Percentiles rank a stretch among this genome's conserved stretches.
phyloP scores from a whole-genome alignment of 2,888 invertebrate species.

The Melipona bicolor region DNA sequence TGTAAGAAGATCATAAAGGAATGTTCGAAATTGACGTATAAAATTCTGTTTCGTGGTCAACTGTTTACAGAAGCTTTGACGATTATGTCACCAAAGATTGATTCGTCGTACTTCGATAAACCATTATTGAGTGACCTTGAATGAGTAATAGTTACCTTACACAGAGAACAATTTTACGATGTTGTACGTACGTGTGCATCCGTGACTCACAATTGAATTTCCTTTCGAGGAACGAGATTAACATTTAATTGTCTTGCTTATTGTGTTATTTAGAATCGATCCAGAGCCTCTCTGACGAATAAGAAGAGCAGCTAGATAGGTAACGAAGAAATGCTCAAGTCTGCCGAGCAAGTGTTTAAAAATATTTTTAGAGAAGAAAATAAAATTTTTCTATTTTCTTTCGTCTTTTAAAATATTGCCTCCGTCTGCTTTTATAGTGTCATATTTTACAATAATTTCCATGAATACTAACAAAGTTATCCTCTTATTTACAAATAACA shows the following conservation, averaged over 20 bases:
- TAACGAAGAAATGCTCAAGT: neutral
- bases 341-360: neutral
- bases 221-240: neutral
- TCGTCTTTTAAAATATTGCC: no score
- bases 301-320: neutral
- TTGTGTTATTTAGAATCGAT: neutral
- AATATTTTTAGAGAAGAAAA: neutral
- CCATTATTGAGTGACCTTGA: neutral
- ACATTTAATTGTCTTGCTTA: neutral
- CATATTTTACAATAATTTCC: no score
- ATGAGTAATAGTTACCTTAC: no score
- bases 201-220: slow-evolving; percentile 8
- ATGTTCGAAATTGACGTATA: neutral
- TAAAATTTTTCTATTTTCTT: neutral
- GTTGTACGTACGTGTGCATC: neutral
- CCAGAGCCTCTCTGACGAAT: neutral
- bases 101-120: neutral
- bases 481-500: no score
- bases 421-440: no score
- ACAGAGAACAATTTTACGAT: slow-evolving; percentile 7
- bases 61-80: neutral
- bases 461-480: no score
- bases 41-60: neutral
- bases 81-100: neutral
- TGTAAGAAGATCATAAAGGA: neutral